Conservation (phyloP, 1,140 invertebrate species). For the Schmidtea mediterranea region DNA sequence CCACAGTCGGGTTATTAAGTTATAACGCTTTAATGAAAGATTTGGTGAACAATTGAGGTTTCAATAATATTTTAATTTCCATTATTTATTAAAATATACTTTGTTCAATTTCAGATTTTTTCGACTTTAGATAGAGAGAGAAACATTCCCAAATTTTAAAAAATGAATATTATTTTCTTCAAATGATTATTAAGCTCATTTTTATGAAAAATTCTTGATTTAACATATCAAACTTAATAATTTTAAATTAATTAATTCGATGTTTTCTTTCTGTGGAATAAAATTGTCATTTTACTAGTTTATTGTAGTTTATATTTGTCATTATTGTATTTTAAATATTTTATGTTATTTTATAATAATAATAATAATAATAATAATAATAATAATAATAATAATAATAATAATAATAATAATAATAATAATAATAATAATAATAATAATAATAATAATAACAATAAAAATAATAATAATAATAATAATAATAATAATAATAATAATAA, state of each 20-base stretch:
- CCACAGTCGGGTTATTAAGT: too few relatives aligned
- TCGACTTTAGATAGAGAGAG: background rate
- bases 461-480: too few relatives aligned
- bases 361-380: too few relatives aligned
- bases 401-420: too few relatives aligned
- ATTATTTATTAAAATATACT: too few relatives aligned
- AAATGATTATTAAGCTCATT: background rate
- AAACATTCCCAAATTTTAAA: slow-evolving; percentile 4
- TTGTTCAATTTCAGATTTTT: slow-evolving; percentile 3
- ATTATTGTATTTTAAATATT: background rate
- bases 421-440: too few relatives aligned
- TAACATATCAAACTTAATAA: slow-evolving; percentile 6
- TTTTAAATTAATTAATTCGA: background rate
- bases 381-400: too few relatives aligned
- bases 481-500: too few relatives aligned
- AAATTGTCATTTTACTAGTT: background rate
- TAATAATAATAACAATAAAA: too few relatives aligned
- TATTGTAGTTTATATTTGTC: background rate
- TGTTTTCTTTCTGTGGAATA: slow-evolving; percentile 1
- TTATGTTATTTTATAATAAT: too few relatives aligned
- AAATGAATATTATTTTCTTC: slow-evolving; percentile 4
- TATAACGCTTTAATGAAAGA: too few relatives aligned
- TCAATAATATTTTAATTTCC: background rate
- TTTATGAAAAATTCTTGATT: background rate
- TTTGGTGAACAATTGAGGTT: background rate